Conservation (phyloP, 2,113 vertebrate species). For the Indri indri region DNA sequence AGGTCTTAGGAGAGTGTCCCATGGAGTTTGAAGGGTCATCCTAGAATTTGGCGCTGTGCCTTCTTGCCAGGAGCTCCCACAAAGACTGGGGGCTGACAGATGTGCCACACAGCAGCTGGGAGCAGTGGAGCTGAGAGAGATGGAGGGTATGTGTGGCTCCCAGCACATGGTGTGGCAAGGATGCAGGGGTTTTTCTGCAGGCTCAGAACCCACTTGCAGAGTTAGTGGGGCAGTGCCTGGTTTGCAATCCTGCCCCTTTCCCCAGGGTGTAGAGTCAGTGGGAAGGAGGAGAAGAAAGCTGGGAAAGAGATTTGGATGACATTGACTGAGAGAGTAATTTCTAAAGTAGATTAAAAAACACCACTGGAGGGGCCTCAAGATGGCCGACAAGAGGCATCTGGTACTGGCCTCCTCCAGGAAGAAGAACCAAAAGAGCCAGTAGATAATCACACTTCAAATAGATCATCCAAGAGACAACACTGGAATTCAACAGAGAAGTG, state of each 20-base stretch:
- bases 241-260: background rate
- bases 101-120: background rate
- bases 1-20: background rate
- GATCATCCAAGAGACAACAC: too few relatives aligned
- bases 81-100: background rate
- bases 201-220: background rate
- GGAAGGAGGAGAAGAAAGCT: conserved; percentile 20
- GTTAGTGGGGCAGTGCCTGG: background rate
- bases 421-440: background rate
- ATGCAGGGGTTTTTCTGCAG: background rate
- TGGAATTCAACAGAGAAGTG: too few relatives aligned
- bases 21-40: background rate
- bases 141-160: too few relatives aligned
- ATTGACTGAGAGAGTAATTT: background rate
- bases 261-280: background rate
- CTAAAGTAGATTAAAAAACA: background rate
- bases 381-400: background rate
- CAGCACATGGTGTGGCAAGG: rapidly evolving
- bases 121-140: background rate
- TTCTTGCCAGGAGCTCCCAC: background rate
- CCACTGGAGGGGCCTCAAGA: background rate
- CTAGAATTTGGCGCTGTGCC: background rate
- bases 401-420: background rate
- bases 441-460: background rate
- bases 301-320: background rate